Conservation (phyloP, 2,113 vertebrate species). For the Rutilus rutilus region DNA sequence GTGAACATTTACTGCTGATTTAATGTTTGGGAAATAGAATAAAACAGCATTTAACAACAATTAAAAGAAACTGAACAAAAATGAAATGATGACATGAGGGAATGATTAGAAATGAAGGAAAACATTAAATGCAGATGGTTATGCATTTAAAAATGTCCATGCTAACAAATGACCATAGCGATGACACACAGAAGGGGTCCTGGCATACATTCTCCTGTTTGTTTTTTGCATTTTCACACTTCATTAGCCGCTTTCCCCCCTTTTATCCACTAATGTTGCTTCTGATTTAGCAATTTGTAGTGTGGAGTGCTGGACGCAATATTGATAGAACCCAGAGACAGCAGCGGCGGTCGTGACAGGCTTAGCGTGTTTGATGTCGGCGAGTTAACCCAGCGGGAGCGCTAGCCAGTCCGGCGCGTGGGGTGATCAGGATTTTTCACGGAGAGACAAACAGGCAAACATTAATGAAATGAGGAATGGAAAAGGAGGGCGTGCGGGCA, state of each 20-base stretch:
- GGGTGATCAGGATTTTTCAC: conserved; percentile 55
- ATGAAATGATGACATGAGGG: conserved; percentile 31
- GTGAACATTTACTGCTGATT: not conserved
- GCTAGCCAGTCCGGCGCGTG: conserved; percentile 55
- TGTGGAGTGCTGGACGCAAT: conserved; percentile 60
- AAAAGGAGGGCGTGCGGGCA: conserved; percentile 1
- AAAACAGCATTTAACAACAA: conserved; percentile 39
- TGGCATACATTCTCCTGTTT: conserved; percentile 20
- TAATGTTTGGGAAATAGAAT: conserved; percentile 40
- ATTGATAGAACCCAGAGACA: conserved; percentile 62
- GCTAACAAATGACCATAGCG: conserved; percentile 11
- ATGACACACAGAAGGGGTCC: conserved; percentile 30
- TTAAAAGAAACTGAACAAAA: conserved; percentile 18
- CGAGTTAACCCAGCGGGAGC: conserved; percentile 52
- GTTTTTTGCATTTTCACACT: conserved; percentile 43
- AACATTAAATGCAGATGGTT: conserved; percentile 42
- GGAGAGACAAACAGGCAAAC: conserved; percentile 40
- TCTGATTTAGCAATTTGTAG: conserved; percentile 58
- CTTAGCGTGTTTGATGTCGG: conserved; percentile 63
- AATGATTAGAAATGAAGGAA: conserved; percentile 35
- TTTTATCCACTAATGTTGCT: conserved; percentile 33
- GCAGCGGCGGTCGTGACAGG: conserved; percentile 49
- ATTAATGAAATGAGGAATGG: conserved; percentile 58
- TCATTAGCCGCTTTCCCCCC: conserved; percentile 66
- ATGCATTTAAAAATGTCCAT: conserved; percentile 18